Conservation (phyloP, 2,113 vertebrate species). For the Eudyptes chrysolophus region DNA sequence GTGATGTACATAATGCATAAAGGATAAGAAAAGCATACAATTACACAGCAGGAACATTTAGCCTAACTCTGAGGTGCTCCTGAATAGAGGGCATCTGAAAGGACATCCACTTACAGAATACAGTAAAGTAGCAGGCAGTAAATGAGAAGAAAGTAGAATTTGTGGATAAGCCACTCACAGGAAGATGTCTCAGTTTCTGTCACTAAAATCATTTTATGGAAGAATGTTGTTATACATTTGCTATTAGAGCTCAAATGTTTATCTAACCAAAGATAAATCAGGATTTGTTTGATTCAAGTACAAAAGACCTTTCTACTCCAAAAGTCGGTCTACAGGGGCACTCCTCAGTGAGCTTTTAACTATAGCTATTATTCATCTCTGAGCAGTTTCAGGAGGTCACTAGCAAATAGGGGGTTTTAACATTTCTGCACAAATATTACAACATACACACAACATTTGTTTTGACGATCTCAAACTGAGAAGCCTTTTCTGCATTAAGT, state of each 20-base stretch:
- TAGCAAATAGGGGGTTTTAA: neutral
- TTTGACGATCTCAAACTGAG: neutral
- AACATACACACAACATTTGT: neutral
- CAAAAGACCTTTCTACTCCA: neutral
- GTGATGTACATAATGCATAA: neutral
- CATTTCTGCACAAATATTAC: neutral
- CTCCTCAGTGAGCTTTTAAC: neutral
- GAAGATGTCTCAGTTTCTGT: neutral
- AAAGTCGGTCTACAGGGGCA: neutral
- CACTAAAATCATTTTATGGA: neutral
- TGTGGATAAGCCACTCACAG: neutral
- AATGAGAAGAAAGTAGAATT: rapidly evolving
- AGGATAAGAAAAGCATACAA: neutral
- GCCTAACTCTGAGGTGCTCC: neutral
- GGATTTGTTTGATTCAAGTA: neutral
- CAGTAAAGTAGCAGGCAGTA: neutral
- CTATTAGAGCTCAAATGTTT: neutral
- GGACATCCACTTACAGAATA: neutral
- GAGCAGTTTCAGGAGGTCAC: neutral
- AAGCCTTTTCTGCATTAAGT: neutral
- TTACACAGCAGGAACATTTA: neutral
- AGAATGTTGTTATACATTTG: neutral
- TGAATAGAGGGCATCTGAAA: neutral
- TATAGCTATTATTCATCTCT: neutral
- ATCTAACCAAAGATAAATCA: neutral